Base-by-base conservation (phyloP, 2,797 vertebrate genomes). In the Miichthys miiuy region DNA sequence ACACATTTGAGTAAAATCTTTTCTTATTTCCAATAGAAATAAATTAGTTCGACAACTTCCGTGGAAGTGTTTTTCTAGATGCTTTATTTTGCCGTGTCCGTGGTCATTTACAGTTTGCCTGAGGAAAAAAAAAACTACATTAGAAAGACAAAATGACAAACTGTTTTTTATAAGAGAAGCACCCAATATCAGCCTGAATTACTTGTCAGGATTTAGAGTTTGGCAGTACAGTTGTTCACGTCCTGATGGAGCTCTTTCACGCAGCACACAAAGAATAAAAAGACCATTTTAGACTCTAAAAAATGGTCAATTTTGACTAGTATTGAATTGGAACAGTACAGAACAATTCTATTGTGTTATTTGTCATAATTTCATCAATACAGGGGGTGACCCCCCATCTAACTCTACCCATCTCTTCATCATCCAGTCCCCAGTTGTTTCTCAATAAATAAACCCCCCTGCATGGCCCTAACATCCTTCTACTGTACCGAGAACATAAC, bases 291-390 rank as follows among this genome's bases (percentile, higher is more conserved):
- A 71, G 68, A 77, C 57, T 44, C 51, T 67, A 0, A 23, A 61
- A 68, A 69, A 16, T 42, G 46, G 41, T 69, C 58, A 67, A 9
- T 51, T 74, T 83, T 73, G 18, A 64, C 10, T 1, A 56, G 23
- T 60, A 21, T 57, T 72, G 56, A 1, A 80, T 72, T 42, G 55
- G 58, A 85, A 72, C 34, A 67, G 25, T 12, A 30, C 50, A 68
- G 69, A 87, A 91, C 83, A 77, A 21, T 62, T 42, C 58, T 61
- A 52, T 84, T 88, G 80, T 86, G 63, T 63, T 66, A 66, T 72
- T 81, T 67, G 14, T 78, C 54, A 74, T 60, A 51, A 75, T 73
- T 73, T 65, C 47, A 69, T 73, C 76, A 47, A 51, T 65, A 65
- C 83, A 80, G 68, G 79, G 74, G 80, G 72, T 60, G 10, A 64